Conservation (phyloP, 1,140 invertebrate species). For the Pygmarrhopalites habei region DNA sequence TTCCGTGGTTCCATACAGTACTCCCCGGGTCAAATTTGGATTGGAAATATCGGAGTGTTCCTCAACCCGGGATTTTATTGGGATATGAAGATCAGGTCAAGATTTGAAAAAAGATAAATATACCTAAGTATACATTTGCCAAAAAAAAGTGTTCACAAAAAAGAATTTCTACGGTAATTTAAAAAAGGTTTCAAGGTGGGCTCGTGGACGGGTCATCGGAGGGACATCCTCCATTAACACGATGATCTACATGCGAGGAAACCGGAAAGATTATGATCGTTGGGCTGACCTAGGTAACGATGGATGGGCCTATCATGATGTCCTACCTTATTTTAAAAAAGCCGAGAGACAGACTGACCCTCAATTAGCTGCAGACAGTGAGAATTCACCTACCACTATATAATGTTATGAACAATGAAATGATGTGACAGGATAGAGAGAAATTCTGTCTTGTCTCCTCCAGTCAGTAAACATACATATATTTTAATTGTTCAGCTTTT, state of each 20-base stretch:
- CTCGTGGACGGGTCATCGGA: constrained; percentile 47
- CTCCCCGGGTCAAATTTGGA: constrained; percentile 83
- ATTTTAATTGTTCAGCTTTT: background rate
- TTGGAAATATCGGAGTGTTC: constrained; percentile 73
- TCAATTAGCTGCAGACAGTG: constrained; percentile 29
- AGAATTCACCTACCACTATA: too few species aligned
- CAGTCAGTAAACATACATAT: too few species aligned
- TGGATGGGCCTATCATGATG: constrained; percentile 53
- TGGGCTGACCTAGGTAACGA: constrained; percentile 51
- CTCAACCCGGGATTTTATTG: constrained; percentile 42
- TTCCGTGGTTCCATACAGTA: constrained; percentile 73
- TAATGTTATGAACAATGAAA: too few species aligned
- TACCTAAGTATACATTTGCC: too few species aligned
- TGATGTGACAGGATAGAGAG: too few species aligned
- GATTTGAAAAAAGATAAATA: too few species aligned
- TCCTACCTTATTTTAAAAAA: constrained; percentile 78
- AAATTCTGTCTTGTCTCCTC: too few species aligned
- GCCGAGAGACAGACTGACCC: constrained; percentile 55
- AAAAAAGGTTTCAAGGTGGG: constrained; percentile 38
- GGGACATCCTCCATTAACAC: constrained; percentile 74
- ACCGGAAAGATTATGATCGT: constrained; percentile 44
- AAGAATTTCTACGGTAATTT: background rate
- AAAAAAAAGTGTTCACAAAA: too few species aligned
- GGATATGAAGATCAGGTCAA: constrained; percentile 33
- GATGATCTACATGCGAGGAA: constrained; percentile 48